Percentiles rank a stretch among this genome's conserved stretches.
Evolutionary conservation across 2,797 vertebrate species (phyloP).

Genomic region (Hydrolagus colliei): DNA sequence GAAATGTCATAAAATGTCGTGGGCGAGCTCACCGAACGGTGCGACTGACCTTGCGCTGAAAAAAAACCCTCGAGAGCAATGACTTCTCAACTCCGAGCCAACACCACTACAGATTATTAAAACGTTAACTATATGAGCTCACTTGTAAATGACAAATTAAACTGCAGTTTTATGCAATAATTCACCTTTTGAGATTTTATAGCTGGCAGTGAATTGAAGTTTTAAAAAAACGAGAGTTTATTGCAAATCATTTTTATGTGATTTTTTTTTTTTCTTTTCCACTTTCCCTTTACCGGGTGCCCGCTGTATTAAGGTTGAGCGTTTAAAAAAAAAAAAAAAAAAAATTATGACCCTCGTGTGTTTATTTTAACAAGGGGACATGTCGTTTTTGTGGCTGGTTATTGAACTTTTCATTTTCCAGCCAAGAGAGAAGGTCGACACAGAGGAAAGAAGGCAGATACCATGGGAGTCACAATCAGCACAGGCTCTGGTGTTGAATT

Average conservation of each 20-base stretch:
- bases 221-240: constrained; percentile 32
- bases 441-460: constrained; percentile 33
- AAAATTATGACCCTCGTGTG: constrained; percentile 36
- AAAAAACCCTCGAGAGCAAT: constrained; percentile 1
- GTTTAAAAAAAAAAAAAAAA: too few species aligned
- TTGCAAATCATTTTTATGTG: constrained; percentile 31
- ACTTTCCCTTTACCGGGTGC: constrained; percentile 33
- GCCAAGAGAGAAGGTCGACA: constrained; percentile 24
- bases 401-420: constrained; percentile 38
- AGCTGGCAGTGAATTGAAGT: constrained; percentile 35
- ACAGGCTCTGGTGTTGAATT: constrained; percentile 52
- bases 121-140: constrained; percentile 34
- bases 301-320: constrained; percentile 35
- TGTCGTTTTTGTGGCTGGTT: constrained; percentile 35
- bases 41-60: constrained; percentile 12
- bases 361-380: constrained; percentile 36
- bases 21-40: constrained; percentile 10
- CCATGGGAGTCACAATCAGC: constrained; percentile 34
- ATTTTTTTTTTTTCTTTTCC: not conserved
- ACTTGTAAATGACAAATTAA: constrained; percentile 36
- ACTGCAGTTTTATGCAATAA: constrained; percentile 35
- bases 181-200: constrained; percentile 34
- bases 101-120: constrained; percentile 32
- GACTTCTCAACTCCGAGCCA: constrained; percentile 31
- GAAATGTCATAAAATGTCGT: constrained; percentile 21